Conservation (phyloP, 2,888 invertebrate species). For the Melanostoma mellinum region DNA sequence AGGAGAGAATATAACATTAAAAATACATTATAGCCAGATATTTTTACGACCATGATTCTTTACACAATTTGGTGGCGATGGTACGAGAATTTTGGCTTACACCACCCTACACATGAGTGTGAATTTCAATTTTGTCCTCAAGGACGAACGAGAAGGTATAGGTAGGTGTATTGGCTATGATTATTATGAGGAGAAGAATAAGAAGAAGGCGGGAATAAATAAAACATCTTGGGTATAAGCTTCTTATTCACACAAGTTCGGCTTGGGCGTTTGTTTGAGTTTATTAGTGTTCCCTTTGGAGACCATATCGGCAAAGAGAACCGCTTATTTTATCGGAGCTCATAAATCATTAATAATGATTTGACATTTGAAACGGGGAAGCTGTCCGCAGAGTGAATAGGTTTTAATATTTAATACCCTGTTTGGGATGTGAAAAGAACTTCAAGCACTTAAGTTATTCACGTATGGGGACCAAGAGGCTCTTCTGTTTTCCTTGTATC, state of each 20-base stretch:
- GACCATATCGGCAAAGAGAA: neutral
- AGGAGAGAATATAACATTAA: slow-evolving; percentile 49
- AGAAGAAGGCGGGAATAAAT: slow-evolving; percentile 1
- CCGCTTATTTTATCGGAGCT: slow-evolving; percentile 21
- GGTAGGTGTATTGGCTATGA: neutral
- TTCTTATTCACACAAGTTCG: neutral
- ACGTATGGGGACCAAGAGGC: neutral
- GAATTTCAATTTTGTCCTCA: slow-evolving; percentile 13
- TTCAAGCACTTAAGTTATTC: neutral
- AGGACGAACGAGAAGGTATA: neutral
- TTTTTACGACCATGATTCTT: slow-evolving; percentile 41
- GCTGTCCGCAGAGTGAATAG: slow-evolving; percentile 29
- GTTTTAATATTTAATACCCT: slow-evolving; percentile 44
- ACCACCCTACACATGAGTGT: neutral
- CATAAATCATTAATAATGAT: slow-evolving; percentile 57
- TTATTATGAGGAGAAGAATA: neutral
- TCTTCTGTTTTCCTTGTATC: neutral
- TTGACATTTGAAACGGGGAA: slow-evolving; percentile 48
- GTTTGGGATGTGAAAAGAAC: neutral
- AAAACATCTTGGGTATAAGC: neutral
- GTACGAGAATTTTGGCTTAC: too few relatives aligned
- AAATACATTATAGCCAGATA: slow-evolving; percentile 62
- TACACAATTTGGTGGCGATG: slow-evolving; percentile 14
- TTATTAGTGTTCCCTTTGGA: neutral
- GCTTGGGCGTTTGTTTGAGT: neutral